Evolutionary conservation across 2,113 vertebrate species (phyloP).

Genomic region (Centropus unirufus): DNA sequence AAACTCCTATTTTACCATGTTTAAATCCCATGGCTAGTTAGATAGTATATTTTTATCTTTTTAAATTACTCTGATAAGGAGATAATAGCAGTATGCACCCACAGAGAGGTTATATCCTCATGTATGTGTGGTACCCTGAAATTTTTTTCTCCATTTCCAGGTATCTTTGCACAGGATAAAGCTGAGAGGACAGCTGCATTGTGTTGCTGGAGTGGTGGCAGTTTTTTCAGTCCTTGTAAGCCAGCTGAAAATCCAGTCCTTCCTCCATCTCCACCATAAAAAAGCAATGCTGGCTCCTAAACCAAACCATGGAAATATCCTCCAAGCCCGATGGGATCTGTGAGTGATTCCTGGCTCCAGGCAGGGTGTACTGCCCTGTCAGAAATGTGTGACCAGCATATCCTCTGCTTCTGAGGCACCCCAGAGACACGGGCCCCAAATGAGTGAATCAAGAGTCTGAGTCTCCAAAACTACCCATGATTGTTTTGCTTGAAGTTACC

Average conservation of each 20-base stretch:
- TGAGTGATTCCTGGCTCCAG: background rate
- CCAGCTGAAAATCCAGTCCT: background rate
- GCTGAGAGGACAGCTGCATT: background rate
- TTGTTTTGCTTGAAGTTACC: background rate
- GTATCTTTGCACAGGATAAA: background rate
- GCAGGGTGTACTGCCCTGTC: background rate
- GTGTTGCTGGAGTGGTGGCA: background rate
- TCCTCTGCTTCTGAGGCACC: too few species aligned
- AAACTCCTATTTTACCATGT: conserved; percentile 71
- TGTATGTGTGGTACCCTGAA: background rate
- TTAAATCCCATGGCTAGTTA: conserved; percentile 58
- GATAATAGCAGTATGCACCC: background rate
- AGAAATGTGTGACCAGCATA: background rate
- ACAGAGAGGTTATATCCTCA: background rate
- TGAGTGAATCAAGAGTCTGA: background rate
- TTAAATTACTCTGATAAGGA: background rate
- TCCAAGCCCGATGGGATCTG: background rate
- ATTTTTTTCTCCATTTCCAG: background rate
- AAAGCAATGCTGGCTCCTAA: background rate
- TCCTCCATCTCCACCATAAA: background rate
- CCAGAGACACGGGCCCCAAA: accelerated
- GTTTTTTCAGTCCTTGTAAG: background rate
- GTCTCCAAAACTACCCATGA: background rate
- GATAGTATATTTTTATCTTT: conserved; percentile 10
- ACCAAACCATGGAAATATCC: background rate